Conservation (phyloP, 92 coral and sea anemone species). For the Bergia sp. region DNA sequence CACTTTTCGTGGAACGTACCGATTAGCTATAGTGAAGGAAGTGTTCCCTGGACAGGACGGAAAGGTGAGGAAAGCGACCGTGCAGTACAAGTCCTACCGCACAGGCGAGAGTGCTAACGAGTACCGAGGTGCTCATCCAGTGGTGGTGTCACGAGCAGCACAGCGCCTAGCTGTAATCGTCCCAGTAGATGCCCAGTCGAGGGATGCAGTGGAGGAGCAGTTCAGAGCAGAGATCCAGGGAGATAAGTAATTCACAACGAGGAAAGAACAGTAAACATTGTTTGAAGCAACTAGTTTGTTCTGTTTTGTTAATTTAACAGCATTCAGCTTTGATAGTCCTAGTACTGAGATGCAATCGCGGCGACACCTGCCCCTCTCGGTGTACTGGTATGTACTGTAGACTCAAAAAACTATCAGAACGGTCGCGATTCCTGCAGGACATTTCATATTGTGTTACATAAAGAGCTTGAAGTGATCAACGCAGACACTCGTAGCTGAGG, state of each 20-base stretch:
- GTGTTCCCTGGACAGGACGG: conserved; percentile 49
- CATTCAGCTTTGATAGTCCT: no score
- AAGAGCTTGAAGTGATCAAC: no score
- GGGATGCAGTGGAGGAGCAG: background rate
- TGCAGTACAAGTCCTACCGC: conserved; percentile 46
- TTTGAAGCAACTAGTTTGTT: no score
- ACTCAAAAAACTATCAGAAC: no score
- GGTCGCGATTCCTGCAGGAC: no score
- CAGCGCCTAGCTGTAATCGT: conserved; percentile 28
- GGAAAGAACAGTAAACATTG: background rate
- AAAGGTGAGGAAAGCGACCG: conserved; percentile 38
- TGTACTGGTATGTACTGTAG: conserved; percentile 15
- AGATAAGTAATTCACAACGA: background rate
- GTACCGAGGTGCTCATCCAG: conserved; percentile 12
- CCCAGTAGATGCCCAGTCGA: conserved; percentile 10
- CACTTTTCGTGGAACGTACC: conserved; percentile 50
- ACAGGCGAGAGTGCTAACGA: conserved; percentile 37
- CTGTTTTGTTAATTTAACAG: no score
- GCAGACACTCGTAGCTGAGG: no score
- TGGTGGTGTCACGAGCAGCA: conserved; percentile 13
- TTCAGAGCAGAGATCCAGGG: conserved; percentile 2
- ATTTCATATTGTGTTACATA: no score
- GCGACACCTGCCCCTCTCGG: conserved; percentile 48
- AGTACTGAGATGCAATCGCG: conserved; percentile 18
- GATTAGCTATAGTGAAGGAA: conserved; percentile 42